These are phyloP conservation scores for Lepidurus packardi DNA, from an alignment of 1,140 invertebrate genomes.

Conservation along the genomic window DNA sequence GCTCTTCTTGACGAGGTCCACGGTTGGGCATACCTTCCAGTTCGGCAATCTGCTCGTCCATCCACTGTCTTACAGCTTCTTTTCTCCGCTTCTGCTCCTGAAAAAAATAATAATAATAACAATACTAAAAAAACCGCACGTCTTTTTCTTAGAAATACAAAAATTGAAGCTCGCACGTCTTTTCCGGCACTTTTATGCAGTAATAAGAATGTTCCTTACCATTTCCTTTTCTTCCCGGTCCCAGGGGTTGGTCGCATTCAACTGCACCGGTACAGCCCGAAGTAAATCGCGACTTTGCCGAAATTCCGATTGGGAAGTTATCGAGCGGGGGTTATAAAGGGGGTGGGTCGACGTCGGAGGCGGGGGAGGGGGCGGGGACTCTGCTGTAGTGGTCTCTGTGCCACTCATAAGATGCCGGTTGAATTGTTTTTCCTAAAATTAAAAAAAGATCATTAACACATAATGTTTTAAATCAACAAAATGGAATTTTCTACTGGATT, in stretches of 20 bases:
- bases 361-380: constrained; percentile 56
- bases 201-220: constrained; percentile 44
- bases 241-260: constrained; percentile 69
- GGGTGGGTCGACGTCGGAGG: constrained; percentile 66
- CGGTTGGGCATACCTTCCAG: constrained; percentile 60
- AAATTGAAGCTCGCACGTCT: too few relatives aligned
- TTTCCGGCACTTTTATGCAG: too few relatives aligned
- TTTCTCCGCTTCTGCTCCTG: constrained; percentile 62
- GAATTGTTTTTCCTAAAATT: constrained; percentile 34
- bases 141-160: too few relatives aligned
- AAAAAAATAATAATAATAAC: constrained; percentile 34
- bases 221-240: constrained; percentile 81
- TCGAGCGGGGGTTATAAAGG: constrained; percentile 49
- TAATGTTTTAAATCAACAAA: too few relatives aligned
- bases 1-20: constrained; percentile 75
- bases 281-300: constrained; percentile 37
- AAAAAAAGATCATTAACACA: not conserved
- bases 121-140: too few relatives aligned
- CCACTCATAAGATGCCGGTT: constrained; percentile 42
- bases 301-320: constrained; percentile 44
- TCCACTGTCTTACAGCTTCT: constrained; percentile 62
- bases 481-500: too few relatives aligned
- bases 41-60: constrained; percentile 77
- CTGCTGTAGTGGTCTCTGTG: constrained; percentile 45
- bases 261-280: constrained; percentile 41